Evolutionary conservation across 2,113 vertebrate genomes (phyloP), one percentile per base, ranked within the genome.

Genomic region (Dolichallabes microphthalmus): DNA sequence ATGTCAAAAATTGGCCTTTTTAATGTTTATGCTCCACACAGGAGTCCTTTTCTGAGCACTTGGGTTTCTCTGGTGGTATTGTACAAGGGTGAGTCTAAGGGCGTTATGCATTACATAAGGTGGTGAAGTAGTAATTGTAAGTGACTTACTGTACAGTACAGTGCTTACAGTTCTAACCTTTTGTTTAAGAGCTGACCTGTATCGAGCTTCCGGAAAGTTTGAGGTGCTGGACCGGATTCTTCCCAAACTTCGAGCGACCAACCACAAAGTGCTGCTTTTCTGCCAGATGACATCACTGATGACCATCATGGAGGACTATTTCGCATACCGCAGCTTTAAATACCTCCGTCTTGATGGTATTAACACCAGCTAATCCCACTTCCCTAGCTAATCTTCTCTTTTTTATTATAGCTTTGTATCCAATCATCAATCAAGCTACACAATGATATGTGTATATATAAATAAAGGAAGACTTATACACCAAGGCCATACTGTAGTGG

Each of bases 301-400:
- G 98, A 99, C 98, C 88, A 99, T 99, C 93, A 99, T 99, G 98
- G 98, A 99, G 81, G 98, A 99, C 71, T 99, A 99, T 83, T 99
- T 99, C 1, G 96, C 96, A 0, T 99, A 96, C 83, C 96, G 98
- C 0, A 97, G 95, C 89, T 99, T 99, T 91, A 98, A 98, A 91
- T 99, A 99, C 94, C 96, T 99, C 90, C 94, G 98, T 90, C 95
- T 99, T 81, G 98, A 99, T 0, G 98, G 98, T 99, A 92, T 95
- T 96, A 12, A 15, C 1, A 30, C n/a, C 45, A 57, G 14, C 2
- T 30, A n/a, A 13, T 53, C 19, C 4, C 32, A 55, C 15, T 32
- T 75, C 6, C n/a, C 2, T 55, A 19, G 15, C 52, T 30, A 50
- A 13, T 53, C 53, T 27, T 52, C 10, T n/a, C 12, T 27, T 45